phyloP scores from a whole-genome alignment of 2,888 invertebrate genomes.

The Trachelus tabidus region DNA sequence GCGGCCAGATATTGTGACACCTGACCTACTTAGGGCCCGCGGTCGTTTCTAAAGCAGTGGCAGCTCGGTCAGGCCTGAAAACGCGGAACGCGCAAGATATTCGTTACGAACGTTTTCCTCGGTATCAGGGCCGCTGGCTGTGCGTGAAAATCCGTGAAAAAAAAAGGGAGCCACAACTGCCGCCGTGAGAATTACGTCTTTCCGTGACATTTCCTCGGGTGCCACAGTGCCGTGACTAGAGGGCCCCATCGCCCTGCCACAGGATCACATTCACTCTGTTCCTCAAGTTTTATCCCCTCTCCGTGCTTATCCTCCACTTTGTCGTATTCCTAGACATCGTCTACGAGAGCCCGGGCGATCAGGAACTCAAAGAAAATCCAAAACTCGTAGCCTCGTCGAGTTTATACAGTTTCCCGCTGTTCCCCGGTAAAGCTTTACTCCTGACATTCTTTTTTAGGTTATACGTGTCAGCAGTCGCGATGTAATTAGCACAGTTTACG shows the following conservation, averaged over 20 bases:
- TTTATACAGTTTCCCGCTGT: neutral
- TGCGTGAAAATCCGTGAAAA: conserved; percentile 14
- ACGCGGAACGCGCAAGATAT: conserved; percentile 26
- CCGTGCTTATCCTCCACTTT: neutral
- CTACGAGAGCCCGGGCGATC: neutral
- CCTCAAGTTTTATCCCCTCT: neutral
- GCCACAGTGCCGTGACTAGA: conserved; percentile 38
- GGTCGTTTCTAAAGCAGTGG: conserved; percentile 37
- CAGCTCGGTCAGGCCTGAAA: conserved; percentile 28
- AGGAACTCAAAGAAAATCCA: neutral
- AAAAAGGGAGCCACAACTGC: conserved; percentile 16
- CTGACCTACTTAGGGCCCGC: conserved; percentile 56
- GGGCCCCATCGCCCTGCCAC: conserved; percentile 21
- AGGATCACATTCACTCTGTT: neutral
- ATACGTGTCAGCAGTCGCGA: neutral
- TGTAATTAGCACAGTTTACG: conserved; percentile 27
- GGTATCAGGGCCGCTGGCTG: conserved; percentile 16
- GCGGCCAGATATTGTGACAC: conserved; percentile 51
- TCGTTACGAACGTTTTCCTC: conserved; percentile 25
- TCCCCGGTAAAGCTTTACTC: neutral
- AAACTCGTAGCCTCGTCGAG: neutral
- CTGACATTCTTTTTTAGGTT: neutral
- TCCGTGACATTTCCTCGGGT: conserved; percentile 35
- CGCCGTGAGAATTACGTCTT: conserved; percentile 45
- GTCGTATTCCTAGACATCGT: neutral